Conservation (phyloP, 2,113 vertebrate species). For the Antechinus stuartii region DNA sequence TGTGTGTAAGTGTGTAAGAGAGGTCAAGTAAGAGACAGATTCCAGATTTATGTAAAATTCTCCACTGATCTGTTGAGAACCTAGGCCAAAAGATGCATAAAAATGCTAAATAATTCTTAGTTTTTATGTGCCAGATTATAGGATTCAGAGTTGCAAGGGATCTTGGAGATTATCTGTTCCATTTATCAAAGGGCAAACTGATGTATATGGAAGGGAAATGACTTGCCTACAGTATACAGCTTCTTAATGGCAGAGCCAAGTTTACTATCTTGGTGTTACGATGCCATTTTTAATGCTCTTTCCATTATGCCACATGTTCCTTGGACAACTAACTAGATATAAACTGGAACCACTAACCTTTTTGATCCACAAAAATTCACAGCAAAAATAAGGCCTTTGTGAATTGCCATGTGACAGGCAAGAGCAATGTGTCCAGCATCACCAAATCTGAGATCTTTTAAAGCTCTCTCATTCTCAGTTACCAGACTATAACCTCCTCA, state of each 20-base stretch:
- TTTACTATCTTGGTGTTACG: slow-evolving; percentile 37
- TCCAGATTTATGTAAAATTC: neutral
- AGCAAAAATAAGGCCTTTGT: slow-evolving; percentile 46
- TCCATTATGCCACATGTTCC: slow-evolving; percentile 19
- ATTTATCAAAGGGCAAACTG: slow-evolving; percentile 22
- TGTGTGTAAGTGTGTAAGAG: no score
- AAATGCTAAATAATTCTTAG: neutral
- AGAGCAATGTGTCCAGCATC: slow-evolving; percentile 37
- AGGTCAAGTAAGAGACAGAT: no score
- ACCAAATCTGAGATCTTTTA: slow-evolving; percentile 42
- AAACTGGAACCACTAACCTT: slow-evolving; percentile 31
- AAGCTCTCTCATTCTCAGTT: slow-evolving; percentile 42
- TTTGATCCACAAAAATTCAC: slow-evolving; percentile 49
- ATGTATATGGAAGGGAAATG: slow-evolving; percentile 13
- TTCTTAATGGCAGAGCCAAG: slow-evolving; percentile 25
- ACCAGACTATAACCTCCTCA: slow-evolving; percentile 39
- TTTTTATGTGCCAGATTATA: slow-evolving; percentile 16
- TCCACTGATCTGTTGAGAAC: neutral
- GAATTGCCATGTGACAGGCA: slow-evolving; percentile 49
- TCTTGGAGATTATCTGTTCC: neutral
- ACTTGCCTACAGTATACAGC: neutral
- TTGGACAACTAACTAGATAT: slow-evolving; percentile 38
- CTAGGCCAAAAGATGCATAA: neutral
- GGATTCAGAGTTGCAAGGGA: slow-evolving; percentile 28
- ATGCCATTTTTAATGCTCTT: slow-evolving; percentile 37